Evolutionary conservation across 2,888 invertebrate genomes (phyloP).

Genomic region (Agrochola circellaris): DNA sequence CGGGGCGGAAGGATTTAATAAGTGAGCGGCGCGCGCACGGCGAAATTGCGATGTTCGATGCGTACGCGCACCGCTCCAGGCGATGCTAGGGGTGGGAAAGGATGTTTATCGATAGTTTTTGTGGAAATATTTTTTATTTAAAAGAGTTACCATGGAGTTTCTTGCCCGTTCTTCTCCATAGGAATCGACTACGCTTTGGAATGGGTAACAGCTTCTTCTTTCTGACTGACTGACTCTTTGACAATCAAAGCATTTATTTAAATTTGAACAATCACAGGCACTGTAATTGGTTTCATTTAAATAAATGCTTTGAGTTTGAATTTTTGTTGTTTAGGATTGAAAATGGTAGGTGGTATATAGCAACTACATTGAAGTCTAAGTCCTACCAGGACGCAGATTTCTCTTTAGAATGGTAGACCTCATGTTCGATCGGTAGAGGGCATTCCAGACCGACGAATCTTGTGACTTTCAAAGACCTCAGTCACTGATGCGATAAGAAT

Average conservation of each 20-base stretch:
- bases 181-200: neutral
- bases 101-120: constrained; percentile 24
- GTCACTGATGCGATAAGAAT: neutral
- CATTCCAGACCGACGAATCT: neutral
- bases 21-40: constrained; percentile 82
- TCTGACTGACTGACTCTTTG: neutral
- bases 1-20: constrained; percentile 89
- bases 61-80: constrained; percentile 82
- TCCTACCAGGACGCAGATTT: neutral
- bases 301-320: neutral
- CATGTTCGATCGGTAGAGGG: neutral
- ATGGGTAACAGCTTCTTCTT: neutral
- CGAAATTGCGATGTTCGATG: constrained; percentile 82
- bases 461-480: neutral
- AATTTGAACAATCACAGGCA: too few relatives aligned
- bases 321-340: neutral
- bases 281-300: neutral
- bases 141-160: too few relatives aligned
- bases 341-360: neutral
- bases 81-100: constrained; percentile 69
- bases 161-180: neutral
- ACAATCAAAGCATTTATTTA: neutral
- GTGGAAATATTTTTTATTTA: neutral
- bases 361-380: neutral
- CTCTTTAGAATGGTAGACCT: neutral